Evolutionary conservation across 2,113 vertebrate species (phyloP).

Genomic region (Etia nguti): DNA sequence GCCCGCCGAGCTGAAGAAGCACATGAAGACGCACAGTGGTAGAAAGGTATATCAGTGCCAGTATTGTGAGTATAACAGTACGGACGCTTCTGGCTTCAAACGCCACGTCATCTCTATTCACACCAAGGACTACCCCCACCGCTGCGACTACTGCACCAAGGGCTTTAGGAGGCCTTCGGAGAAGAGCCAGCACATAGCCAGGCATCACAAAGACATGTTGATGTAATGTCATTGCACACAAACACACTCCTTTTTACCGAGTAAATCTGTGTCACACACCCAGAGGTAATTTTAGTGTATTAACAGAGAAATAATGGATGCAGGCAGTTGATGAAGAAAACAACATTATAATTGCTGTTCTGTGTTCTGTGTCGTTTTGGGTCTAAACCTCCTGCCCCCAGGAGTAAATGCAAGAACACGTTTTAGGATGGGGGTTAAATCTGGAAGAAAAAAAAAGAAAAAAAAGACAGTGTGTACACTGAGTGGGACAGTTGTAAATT

Average conservation of each 20-base stretch:
- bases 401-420: constrained; percentile 29
- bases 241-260: constrained; percentile 34
- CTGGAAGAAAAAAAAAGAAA: constrained; percentile 13
- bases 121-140: constrained; percentile 98
- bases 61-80: constrained; percentile 98
- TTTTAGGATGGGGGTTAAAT: constrained; percentile 40
- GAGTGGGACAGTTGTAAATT: constrained; percentile 62
- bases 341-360: constrained; percentile 54
- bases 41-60: constrained; percentile 98
- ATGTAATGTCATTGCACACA: constrained; percentile 69
- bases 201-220: constrained; percentile 96
- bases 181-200: constrained; percentile 98
- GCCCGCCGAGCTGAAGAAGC: constrained; percentile 95
- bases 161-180: constrained; percentile 97
- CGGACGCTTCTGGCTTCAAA: constrained; percentile 98
- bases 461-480: constrained; percentile 31
- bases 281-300: constrained; percentile 60
- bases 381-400: constrained; percentile 32
- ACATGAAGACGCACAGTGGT: constrained; percentile 99
- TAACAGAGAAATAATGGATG: constrained; percentile 41
- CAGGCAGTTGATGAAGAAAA: constrained; percentile 39
- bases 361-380: constrained; percentile 53
- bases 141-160: constrained; percentile 98
- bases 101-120: constrained; percentile 99
- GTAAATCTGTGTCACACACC: constrained; percentile 56